A percentile compares a stretch with the other conserved stretches of the same genome.
These are phyloP conservation scores for Rousettus leschenaultii DNA, from an alignment of 2,113 vertebrate species.

Conservation along the genomic window DNA sequence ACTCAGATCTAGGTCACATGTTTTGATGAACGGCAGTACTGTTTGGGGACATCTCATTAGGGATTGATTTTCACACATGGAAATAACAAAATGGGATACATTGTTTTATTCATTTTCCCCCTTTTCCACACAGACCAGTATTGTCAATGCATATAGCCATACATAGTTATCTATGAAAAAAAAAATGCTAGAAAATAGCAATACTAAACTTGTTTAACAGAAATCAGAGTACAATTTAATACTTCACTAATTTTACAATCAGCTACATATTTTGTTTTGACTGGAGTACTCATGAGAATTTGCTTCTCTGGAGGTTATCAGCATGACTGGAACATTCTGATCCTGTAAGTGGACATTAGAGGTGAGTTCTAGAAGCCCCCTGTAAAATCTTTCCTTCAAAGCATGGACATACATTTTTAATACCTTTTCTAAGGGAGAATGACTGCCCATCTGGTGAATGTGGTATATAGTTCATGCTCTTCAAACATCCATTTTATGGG, in stretches of 20 bases:
- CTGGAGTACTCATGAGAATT: background rate
- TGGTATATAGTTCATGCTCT: background rate
- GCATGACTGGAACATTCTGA: background rate
- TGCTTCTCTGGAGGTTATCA: background rate
- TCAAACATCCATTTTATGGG: background rate
- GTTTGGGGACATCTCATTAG: slow-evolving; percentile 39
- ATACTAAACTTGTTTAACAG: background rate
- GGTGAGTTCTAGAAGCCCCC: background rate
- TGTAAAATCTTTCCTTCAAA: slow-evolving; percentile 3
- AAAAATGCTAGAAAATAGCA: background rate
- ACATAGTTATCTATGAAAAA: background rate
- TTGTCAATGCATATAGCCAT: background rate
- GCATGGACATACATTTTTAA: background rate
- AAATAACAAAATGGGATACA: slow-evolving; percentile 36
- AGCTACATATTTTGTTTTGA: background rate
- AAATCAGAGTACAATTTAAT: background rate
- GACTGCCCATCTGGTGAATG: background rate
- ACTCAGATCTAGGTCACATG: background rate
- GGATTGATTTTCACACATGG: background rate
- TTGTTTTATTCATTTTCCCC: background rate
- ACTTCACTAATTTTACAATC: background rate
- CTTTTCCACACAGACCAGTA: background rate
- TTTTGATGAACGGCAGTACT: background rate
- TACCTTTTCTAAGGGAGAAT: background rate
- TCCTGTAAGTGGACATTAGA: background rate